Base-by-base conservation (phyloP, 2,113 vertebrate species). In the Sylvilagus bachmani region DNA sequence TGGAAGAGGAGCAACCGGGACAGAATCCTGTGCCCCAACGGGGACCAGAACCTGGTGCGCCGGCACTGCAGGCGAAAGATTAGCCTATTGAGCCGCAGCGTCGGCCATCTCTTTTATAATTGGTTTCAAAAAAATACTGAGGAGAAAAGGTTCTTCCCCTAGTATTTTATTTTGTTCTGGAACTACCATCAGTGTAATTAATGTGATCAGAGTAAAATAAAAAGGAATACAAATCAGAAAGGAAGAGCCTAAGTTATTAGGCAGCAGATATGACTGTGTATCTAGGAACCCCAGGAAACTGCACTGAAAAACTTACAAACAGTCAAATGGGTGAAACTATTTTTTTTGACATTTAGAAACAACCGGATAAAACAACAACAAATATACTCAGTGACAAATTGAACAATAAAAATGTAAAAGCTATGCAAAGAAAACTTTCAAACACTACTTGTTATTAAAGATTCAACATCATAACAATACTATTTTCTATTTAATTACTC, bases 131-230 rank as follows among this genome's bases (percentile, higher is more conserved):
- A 75, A 83, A 10, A 64, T 17, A 62, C 8, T 49, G 58, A 49
- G 74, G 58, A 22, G 86, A 84, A 8, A 36, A 25, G 3, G 3
- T 27, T 31, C 64, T 87, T 86, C 73, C 31, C 13, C 25, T 84
- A 24, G 84, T 38, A 79, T 67, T 73, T 77, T 83, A 70, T 94
- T 89, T 69, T 92, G 19, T 36, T 83, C 53, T 87, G 14, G 4
- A 74, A 74, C 51, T 71, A 11, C 44, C 80, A 80, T 21, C n/a
- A 22, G 36, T 67, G 2, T 73, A 89, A 85, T n/a, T 67, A 29
- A 64, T 73, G 8, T 49, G 90, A 86, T 80, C 80, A 93, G 51
- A 38, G 86, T 86, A 31, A 86, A 80, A 75, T 33, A 90, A 83
- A 9, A 69, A 44, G 0, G 11, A 74, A 89, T 38, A 89, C 36